Evolutionary conservation across 1,140 invertebrate species (phyloP), one percentile per base, ranked within the genome.

Genomic region (Caerostris extrusa): DNA sequence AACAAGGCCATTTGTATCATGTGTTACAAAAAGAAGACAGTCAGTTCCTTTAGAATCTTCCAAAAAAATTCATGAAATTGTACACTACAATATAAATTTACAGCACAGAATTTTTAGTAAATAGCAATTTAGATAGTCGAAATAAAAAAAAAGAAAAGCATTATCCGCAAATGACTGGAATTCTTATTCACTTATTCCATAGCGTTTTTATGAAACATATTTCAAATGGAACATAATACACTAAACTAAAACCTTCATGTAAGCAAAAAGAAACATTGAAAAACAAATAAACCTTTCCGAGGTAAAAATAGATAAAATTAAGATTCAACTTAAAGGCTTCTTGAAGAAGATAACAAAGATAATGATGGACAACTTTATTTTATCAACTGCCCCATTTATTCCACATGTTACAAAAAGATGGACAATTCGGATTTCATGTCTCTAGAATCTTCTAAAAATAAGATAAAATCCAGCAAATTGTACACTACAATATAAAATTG

Each of bases 161-260:
- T 57, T 57, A 56, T 56, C 85, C 53, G 7, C 58, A 64, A 87
- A 85, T 85, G 17, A 57, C 34, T 57, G 7, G 57, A 14, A 61
- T 87, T 64, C 85, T 19, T 64, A 87, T 87, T 87, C 85, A 87
- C n/a, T 87, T 87, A 53, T 87, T 87, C 60, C 34, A 71, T 71
- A 12, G 17, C 12, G 55, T 58, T 58, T 56, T 19, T 8, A 12
- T 14, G 64, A 90, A 90, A 69, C 88, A 90, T 69, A 50, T 77
- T 58, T 55, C 50, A 17, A 64, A 56, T 8, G 5, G 34, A 34
- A 34, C 34, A 34, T 34, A 34, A 34, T 34, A 34, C 34, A 34
- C 2, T 34, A 34, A 34, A 34, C 34, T 34, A 34, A 34, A 34
- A 34, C 34, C 34, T 34, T 34, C 34, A 34, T 34, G 34, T 34